Evolutionary conservation across 2,797 vertebrate genomes (phyloP).

Genomic region (Periophthalmus magnuspinnatus): DNA sequence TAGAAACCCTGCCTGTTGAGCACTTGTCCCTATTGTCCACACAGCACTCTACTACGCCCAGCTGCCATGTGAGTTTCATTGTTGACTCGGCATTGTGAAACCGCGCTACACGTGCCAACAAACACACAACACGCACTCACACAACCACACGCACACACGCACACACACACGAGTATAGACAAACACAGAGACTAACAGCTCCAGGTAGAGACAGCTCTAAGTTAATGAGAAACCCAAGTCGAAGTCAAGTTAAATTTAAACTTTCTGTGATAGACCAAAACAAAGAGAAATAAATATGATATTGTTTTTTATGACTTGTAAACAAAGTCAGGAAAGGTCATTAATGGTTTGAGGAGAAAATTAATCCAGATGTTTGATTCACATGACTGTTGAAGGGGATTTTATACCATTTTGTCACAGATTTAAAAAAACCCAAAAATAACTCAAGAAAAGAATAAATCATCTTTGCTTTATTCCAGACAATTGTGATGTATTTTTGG

Average conservation of each 20-base stretch:
- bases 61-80: constrained; percentile 28
- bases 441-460: background rate
- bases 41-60: background rate
- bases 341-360: no score
- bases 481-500: background rate
- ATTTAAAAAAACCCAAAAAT: background rate
- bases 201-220: constrained; percentile 22
- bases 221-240: constrained; percentile 27
- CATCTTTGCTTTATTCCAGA: background rate
- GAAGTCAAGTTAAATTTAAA: constrained; percentile 9
- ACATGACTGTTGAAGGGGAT: background rate
- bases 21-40: constrained; percentile 1
- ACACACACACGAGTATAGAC: constrained; percentile 7
- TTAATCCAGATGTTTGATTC: no score
- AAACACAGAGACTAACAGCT: constrained; percentile 20
- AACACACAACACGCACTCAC: constrained; percentile 6
- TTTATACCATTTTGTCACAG: background rate
- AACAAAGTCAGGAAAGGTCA: background rate
- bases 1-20: background rate
- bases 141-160: constrained; percentile 8
- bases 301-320: no score
- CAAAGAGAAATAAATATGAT: background rate
- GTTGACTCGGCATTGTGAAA: constrained; percentile 47
- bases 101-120: constrained; percentile 14
- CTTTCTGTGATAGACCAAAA: background rate